Evolutionary conservation across 2,797 vertebrate genomes (phyloP).

Genomic region (Mus spretus): DNA sequence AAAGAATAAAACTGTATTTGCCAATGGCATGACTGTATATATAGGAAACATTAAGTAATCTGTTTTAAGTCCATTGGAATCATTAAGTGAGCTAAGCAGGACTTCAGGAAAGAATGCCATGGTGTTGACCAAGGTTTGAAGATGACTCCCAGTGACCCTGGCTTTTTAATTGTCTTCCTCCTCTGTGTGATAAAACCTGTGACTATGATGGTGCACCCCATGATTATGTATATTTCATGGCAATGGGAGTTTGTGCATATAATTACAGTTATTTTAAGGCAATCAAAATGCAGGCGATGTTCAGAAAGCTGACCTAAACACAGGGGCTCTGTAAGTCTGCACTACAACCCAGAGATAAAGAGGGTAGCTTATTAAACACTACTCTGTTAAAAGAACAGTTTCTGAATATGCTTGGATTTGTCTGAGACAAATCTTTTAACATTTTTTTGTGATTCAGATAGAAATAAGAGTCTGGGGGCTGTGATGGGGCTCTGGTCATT

Average conservation of each 20-base stretch:
- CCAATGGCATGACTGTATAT: not conserved
- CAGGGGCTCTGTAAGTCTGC: not conserved
- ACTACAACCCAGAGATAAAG: not conserved
- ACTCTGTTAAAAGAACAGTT: not conserved
- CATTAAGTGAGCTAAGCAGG: not conserved
- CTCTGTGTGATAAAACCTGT: not conserved
- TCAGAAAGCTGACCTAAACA: conserved; percentile 20
- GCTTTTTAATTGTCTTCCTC: not conserved
- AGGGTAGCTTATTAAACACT: not conserved
- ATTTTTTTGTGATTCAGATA: conserved; percentile 49
- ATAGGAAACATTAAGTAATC: not conserved
- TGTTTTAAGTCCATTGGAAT: not conserved
- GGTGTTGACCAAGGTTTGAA: not conserved
- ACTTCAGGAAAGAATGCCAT: not conserved
- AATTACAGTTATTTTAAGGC: conserved; percentile 49
- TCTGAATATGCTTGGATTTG: not conserved
- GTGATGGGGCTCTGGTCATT: not conserved
- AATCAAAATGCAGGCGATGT: not conserved
- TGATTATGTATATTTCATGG: not conserved
- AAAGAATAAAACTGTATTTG: conserved; percentile 3
- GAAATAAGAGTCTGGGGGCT: not conserved
- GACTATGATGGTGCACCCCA: not conserved
- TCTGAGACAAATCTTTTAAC: conserved; percentile 12
- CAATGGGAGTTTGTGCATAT: not conserved
- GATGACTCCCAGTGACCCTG: not conserved